Conservation (phyloP, 2,113 vertebrate genomes). For the Nerophis ophidion region DNA sequence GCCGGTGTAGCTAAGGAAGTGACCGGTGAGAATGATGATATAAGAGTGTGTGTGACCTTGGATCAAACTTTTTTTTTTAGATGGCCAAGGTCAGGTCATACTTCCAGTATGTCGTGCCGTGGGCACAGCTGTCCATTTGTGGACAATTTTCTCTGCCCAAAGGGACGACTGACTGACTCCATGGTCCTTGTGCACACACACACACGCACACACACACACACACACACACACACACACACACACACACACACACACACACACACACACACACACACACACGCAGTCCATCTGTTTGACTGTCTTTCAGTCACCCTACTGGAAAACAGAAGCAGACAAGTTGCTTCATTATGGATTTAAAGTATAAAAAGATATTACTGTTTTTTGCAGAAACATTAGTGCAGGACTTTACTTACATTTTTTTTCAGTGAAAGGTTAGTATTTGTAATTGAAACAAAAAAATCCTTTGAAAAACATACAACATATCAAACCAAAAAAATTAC, state of each 20-base stretch:
- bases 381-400: background rate
- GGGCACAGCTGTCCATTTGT: slow-evolving; percentile 70
- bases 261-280: slow-evolving; percentile 21
- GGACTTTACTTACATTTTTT: background rate
- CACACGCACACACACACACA: slow-evolving; percentile 36
- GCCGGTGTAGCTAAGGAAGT: background rate
- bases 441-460: no score
- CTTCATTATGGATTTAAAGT: slow-evolving; percentile 15
- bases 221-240: slow-evolving; percentile 3
- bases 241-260: slow-evolving; percentile 21
- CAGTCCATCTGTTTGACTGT: slow-evolving; percentile 57
- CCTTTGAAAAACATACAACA: no score
- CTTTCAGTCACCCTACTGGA: slow-evolving; percentile 51
- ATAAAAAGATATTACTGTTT: background rate
- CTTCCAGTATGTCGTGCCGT: slow-evolving; percentile 63
- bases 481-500: no score
- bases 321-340: slow-evolving; percentile 28
- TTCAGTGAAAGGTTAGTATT: no score
- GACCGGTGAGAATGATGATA: background rate
- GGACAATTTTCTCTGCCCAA: slow-evolving; percentile 64
- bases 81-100: slow-evolving; percentile 55
- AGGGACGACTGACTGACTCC: slow-evolving; percentile 50
- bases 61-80: slow-evolving; percentile 40
- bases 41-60: slow-evolving; percentile 46
- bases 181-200: slow-evolving; percentile 33